phyloP scores from a whole-genome alignment of 2,888 invertebrate genomes.

The Brachypalpus laphriformis region DNA sequence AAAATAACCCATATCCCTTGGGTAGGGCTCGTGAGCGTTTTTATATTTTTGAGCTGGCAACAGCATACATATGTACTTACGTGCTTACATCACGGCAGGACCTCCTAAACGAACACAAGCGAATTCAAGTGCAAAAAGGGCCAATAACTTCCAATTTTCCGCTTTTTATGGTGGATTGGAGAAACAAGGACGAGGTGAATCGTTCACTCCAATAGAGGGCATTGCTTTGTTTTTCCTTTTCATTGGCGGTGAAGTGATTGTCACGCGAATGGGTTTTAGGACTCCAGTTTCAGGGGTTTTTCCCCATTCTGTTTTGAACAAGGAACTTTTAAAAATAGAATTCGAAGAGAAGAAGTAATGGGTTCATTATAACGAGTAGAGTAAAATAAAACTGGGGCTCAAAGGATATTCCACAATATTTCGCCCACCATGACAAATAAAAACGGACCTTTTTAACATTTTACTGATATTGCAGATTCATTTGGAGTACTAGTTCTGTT shows the following conservation, averaged over 20 bases:
- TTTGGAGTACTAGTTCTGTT: not conserved
- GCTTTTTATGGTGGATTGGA: slow-evolving; percentile 40
- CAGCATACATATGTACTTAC: slow-evolving; percentile 14
- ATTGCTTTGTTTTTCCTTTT: not conserved
- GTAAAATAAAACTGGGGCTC: not conserved
- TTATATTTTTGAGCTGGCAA: slow-evolving; percentile 11
- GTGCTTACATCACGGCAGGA: slow-evolving; percentile 9
- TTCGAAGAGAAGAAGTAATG: not conserved
- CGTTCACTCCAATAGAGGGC: slow-evolving; percentile 27
- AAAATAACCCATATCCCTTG: slow-evolving; percentile 39
- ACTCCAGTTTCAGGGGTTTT: slow-evolving; percentile 19
- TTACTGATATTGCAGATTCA: not conserved
- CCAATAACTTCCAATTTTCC: slow-evolving; percentile 67
- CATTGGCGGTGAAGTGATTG: slow-evolving; percentile 27
- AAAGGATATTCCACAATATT: not conserved
- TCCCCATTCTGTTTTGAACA: not conserved
- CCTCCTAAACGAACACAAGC: not conserved
- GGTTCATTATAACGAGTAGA: not conserved
- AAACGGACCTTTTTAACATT: not conserved
- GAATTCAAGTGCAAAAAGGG: slow-evolving; percentile 25
- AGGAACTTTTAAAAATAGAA: not conserved
- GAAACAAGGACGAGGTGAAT: slow-evolving; percentile 55
- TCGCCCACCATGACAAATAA: slow-evolving; percentile 9
- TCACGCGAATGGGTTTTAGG: slow-evolving; percentile 47
- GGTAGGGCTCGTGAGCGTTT: slow-evolving; percentile 1